Base-by-base conservation (phyloP, 2,113 vertebrate genomes). In the Loxodonta africana region DNA sequence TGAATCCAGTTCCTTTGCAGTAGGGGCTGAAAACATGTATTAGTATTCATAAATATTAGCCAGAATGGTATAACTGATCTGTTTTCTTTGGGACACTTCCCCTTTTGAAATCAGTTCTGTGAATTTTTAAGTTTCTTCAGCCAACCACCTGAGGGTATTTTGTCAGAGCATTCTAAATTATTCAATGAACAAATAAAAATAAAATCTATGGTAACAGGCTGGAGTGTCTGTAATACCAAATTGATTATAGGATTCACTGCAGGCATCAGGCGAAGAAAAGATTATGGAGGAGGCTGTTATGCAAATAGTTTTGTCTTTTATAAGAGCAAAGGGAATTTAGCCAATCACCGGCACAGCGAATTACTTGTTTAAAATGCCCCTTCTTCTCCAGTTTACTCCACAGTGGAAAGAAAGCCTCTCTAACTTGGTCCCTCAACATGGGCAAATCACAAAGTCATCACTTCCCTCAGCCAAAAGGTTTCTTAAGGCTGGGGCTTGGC, bases 181-280 rank as follows among this genome's bases (percentile, higher is more conserved):
- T 96, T 95, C 96, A 96, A 80, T 89, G 85, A 95, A 95, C 80
- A 95, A 97, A 97, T 95, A 98, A 97, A 98, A 97, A 87, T 93
- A 93, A 97, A 97, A 97, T 91, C 71, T 93, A 95, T 97, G 87
- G 76, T 88, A 97, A 96, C 14, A 30, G 93, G 57, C 91, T 96
- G 80, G 17, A 90, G 48, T 82, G 74, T 93, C 92, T 94, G 57
- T 90, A 97, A 91, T n/a, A 95, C 65, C 96, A 93, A 95, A 95
- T 95, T 90, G 95, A 95, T 4, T 6, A 96, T 96, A 96, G 84
- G 88, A 93, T 94, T 98, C 86, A 93, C 37, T 4, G 23, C 63
- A 96, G 88, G 78, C 90, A 73, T 63, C 21, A 60, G 83, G 63
- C 41, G 51, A 96, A 88, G 91, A 0, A 98, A 92, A 96, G 95